Conservation (phyloP, 1,140 invertebrate species). For the Diorhabda elongata region DNA sequence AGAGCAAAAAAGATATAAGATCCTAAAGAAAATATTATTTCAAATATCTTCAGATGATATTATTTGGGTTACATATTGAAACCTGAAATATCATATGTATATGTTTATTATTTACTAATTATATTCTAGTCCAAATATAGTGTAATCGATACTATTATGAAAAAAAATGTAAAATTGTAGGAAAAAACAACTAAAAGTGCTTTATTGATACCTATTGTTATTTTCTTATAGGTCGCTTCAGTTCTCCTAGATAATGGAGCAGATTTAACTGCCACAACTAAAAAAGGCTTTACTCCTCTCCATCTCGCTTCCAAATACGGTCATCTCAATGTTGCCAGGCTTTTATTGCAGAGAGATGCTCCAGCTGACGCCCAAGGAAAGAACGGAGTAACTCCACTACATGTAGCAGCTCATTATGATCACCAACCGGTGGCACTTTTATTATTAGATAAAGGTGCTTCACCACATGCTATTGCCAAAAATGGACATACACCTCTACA, state of each 20-base stretch:
- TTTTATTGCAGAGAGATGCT: conserved; percentile 82
- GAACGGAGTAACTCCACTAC: conserved; percentile 95
- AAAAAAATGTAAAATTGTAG: too few species aligned
- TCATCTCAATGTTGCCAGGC: conserved; percentile 84
- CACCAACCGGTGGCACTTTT: conserved; percentile 89
- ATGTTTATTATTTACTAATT: too few species aligned
- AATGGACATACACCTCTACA: conserved; percentile 98
- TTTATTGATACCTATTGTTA: too few species aligned
- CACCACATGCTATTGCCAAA: conserved; percentile 92
- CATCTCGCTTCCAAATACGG: conserved; percentile 98
- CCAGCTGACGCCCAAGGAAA: conserved; percentile 93
- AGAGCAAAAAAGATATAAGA: too few species aligned
- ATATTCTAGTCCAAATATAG: too few species aligned
- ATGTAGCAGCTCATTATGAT: conserved; percentile 97
- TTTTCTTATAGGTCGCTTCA: conserved; percentile 62
- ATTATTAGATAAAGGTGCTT: conserved; percentile 89
- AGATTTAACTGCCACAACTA: conserved; percentile 83
- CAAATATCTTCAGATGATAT: too few species aligned
- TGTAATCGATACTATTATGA: too few species aligned
- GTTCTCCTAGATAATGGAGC: conserved; percentile 92
- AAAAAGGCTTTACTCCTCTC: conserved; percentile 96
- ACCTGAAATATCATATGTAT: too few species aligned
- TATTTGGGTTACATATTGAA: too few species aligned
- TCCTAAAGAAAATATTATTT: too few species aligned
- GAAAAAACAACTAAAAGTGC: too few species aligned